Base-by-base conservation (phyloP, 2,113 vertebrate species). In the Maccullochella peelii region DNA sequence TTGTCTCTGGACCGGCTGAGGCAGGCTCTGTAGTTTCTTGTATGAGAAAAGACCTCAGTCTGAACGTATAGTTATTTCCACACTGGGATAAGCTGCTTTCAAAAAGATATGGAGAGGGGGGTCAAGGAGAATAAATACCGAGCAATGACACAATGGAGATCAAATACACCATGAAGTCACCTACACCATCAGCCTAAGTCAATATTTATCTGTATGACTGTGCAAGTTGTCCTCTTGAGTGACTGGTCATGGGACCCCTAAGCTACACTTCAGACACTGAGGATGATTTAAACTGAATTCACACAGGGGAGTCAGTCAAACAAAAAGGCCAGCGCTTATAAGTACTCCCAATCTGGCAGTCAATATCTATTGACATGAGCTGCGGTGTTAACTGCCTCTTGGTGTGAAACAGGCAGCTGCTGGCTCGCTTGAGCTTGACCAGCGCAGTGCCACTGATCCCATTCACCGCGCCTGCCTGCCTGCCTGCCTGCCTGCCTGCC, bases 311-410 rank as follows among this genome's bases (percentile, higher is more conserved):
- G 77, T 65, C 87, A 69, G 75, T 89, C 88, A 91, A 86, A 88
- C 66, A 86, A 86, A 93, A 88, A 90, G 78, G 84, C 75, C 70
- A 27, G 50, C 27, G 62, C 80, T 85, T 77, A 80, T 79, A 88
- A 93, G 89, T 80, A 89, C 87, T 90, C 71, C 77, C 69, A 90
- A 89, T 92, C 85, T 88, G 89, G 65, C 83, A 89, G 91, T 93
- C 92, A 88, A 93, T 94, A 94, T 94, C 86, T 92, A 93, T 93
- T 91, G 92, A 93, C 93, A 86, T 55, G 84, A 87, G 85, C 77
- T 70, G 88, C 42, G 66, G 86, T 73, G 93, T 90, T 91, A 93
- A 90, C 87, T 77, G 87, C 81, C 86, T 92, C 85, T 86, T 65
- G 80, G 84, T 91, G 94, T 85, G 91, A 91, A 89, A 82, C 88